These are phyloP conservation scores for Coilia nasus DNA, from an alignment of 2,797 vertebrate genomes.

Conservation along the genomic window DNA sequence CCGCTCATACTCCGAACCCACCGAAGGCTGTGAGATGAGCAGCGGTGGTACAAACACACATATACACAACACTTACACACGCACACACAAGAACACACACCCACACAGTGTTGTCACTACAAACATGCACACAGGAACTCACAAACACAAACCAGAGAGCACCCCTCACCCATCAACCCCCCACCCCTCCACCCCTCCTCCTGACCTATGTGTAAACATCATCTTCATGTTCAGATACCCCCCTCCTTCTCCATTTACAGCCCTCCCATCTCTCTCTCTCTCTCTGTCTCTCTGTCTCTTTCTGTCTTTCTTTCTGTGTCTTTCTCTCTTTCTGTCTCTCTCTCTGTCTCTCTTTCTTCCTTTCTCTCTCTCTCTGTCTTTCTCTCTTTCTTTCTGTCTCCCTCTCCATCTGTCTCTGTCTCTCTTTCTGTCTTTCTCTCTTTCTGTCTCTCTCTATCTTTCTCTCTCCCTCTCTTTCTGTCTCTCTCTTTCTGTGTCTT, in stretches of 20 bases:
- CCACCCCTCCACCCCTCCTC: background rate
- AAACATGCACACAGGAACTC: slow-evolving; percentile 43
- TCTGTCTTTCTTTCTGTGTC: slow-evolving; percentile 25
- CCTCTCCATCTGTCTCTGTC: slow-evolving; percentile 10
- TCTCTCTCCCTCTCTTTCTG: slow-evolving; percentile 28
- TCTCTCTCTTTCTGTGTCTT: slow-evolving; percentile 23
- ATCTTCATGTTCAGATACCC: slow-evolving; percentile 39
- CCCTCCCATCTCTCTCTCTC: slow-evolving; percentile 32
- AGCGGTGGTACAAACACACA: slow-evolving; percentile 46
- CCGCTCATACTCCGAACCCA: slow-evolving; percentile 68
- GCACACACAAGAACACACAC: slow-evolving; percentile 51
- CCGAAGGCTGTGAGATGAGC: slow-evolving; percentile 68
- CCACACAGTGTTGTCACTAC: slow-evolving; percentile 66
- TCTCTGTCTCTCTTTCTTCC: slow-evolving; percentile 25
- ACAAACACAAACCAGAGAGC: slow-evolving; percentile 67
- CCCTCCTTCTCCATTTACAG: slow-evolving; percentile 23
- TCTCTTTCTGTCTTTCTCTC: background rate
- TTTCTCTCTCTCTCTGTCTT: background rate
- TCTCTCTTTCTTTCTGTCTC: no score
- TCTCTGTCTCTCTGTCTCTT: slow-evolving; percentile 43
- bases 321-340: slow-evolving; percentile 39
- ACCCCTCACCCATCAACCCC: slow-evolving; percentile 27
- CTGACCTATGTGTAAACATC: slow-evolving; percentile 31
- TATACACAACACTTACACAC: slow-evolving; percentile 12
- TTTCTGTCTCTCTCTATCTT: slow-evolving; percentile 17